A percentile compares a stretch with the other conserved stretches of the same genome.
These are phyloP conservation scores for Tetrapedia diversipes DNA, from an alignment of 2,888 invertebrate genomes.

Conservation along the genomic window DNA sequence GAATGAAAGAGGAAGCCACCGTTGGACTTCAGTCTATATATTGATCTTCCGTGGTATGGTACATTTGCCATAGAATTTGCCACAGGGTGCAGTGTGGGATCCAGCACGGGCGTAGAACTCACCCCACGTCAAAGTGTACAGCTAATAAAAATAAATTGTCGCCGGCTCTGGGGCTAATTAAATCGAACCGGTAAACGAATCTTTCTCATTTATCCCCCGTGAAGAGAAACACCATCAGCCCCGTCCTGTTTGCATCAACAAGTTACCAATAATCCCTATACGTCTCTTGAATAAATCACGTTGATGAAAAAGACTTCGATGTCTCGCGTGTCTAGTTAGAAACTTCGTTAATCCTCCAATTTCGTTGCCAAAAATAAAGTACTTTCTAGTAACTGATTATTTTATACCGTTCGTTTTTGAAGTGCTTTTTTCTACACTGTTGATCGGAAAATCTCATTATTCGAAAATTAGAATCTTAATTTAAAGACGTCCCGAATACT, in stretches of 20 bases:
- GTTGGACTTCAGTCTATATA: conserved; percentile 60
- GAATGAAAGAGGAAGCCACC: conserved; percentile 46
- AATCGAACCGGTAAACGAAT: conserved; percentile 61
- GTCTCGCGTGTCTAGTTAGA: neutral
- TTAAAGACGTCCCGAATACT: neutral
- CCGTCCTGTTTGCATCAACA: conserved; percentile 42
- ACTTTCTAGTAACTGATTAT: neutral
- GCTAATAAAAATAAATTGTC: conserved; percentile 76
- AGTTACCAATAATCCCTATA: conserved; percentile 40
- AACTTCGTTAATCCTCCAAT: neutral
- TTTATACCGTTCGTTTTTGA: neutral
- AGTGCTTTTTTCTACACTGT: neutral
- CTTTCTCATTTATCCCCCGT: conserved; percentile 28
- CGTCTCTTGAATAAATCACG: conserved; percentile 26
- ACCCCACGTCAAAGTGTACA: conserved; percentile 46
- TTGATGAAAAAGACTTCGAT: neutral
- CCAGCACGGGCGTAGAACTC: conserved; percentile 62
- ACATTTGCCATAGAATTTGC: conserved; percentile 70
- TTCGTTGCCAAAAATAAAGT: neutral
- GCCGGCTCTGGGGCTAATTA: conserved; percentile 67
- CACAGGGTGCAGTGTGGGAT: conserved; percentile 57
- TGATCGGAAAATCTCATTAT: neutral
- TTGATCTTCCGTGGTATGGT: conserved; percentile 67
- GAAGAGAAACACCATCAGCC: conserved; percentile 4
- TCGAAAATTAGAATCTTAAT: neutral